Evolutionary conservation across 1,140 invertebrate species (phyloP), one percentile per base, ranked within the genome.

Genomic region (Aphis gossypii): DNA sequence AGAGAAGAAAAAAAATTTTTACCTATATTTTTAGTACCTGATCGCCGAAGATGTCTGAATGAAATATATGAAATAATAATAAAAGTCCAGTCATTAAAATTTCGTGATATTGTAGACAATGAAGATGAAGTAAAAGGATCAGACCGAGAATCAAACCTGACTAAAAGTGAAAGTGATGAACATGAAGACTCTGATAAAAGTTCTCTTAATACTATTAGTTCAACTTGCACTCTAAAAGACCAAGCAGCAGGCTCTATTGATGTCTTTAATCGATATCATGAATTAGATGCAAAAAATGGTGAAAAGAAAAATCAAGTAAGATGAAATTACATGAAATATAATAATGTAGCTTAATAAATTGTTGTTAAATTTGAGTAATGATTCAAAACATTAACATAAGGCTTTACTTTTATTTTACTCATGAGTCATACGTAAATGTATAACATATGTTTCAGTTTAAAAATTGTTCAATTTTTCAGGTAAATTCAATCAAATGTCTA

Each of bases 231-330:
- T 11, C 92, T 60, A 54, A 82, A 93, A 54, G 92, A 93, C 56
- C n/a, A 38, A 93, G 92, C 86, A 93, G 56, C 82, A 93, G 92
- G 86, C 56, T 86, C 56, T 30, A 93, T 93, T 56, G 92, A 93
- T 93, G 30, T 93, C 30, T 93, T 82, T 30, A 93, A 93, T 93
- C 82, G 86, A 86, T 86, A 93, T 56, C 86, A 86, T 93, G 92
- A 93, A 93, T 51, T 82, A n/a, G 92, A 93, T 44, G 18, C n/a
- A 35, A 93, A 93, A 56, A 51, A 82, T 38, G 44, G 68, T 14
- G 76, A 86, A 9, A 93, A 84, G 41, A 82, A 93, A 41, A 86
- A 5, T 86, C 46, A 93, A 84, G 92, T 93, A 41, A 56, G 82
- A 54, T 86, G 38, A 38, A 76, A 7, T 46, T 7, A 91, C n/a